These are phyloP conservation scores for Caenorhabditis sp. DNA, from an alignment of 2,888 invertebrate genomes.

Conservation along the genomic window DNA sequence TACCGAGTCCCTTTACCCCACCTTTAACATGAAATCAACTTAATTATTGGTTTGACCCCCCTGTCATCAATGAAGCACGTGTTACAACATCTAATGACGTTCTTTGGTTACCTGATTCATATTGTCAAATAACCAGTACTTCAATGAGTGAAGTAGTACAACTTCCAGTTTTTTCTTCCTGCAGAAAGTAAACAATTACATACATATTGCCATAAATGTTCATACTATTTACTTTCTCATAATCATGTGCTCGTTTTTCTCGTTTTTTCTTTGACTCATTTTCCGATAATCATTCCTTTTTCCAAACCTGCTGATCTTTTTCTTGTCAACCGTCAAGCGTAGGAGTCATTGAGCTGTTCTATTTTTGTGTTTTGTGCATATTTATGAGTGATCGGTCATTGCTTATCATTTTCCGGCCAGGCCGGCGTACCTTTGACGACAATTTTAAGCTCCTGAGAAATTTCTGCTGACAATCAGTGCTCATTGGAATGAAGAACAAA, in stretches of 20 bases:
- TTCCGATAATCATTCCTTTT: background rate
- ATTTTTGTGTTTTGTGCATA: slow-evolving; percentile 1
- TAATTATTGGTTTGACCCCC: no score
- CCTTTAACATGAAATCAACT: no score
- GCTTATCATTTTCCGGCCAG: background rate
- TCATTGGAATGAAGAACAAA: no score
- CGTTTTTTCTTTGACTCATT: background rate
- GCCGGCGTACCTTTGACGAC: background rate
- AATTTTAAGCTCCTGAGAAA: background rate
- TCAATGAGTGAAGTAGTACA: no score
- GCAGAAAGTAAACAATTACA: background rate
- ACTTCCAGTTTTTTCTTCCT: background rate
- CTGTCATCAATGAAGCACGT: no score
- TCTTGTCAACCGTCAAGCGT: background rate
- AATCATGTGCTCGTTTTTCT: background rate
- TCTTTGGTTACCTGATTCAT: no score
- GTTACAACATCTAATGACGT: no score
- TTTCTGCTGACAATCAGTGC: background rate
- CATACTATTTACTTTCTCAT: background rate
- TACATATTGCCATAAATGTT: background rate
- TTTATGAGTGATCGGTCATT: background rate
- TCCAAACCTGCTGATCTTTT: background rate
- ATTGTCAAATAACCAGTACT: no score
- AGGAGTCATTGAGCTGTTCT: background rate
- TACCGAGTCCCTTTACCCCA: no score